Evolutionary conservation across 2,888 invertebrate genomes (phyloP).

Genomic region (Lydus trimaculatus): DNA sequence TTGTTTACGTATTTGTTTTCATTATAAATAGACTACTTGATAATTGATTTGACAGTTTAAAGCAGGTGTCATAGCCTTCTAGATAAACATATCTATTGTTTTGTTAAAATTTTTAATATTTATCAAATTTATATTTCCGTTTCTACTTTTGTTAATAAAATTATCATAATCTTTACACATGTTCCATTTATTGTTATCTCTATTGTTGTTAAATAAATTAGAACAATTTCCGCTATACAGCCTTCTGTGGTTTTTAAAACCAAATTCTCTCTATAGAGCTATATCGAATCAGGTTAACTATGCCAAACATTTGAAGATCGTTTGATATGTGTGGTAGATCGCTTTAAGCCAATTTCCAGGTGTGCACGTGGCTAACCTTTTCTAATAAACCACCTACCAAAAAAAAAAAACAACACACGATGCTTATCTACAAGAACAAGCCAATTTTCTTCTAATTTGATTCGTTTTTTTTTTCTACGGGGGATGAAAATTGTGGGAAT

Average conservation of each 20-base stretch:
- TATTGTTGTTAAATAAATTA: neutral
- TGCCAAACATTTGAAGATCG: neutral
- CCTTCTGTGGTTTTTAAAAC: neutral
- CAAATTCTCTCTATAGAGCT: too few species aligned
- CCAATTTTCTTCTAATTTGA: neutral
- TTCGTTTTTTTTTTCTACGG: neutral
- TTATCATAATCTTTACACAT: slow-evolving; percentile 35
- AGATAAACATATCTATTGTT: slow-evolving; percentile 7
- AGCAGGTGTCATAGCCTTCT: slow-evolving; percentile 30
- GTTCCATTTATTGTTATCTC: slow-evolving; percentile 25
- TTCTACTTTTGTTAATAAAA: slow-evolving; percentile 7
- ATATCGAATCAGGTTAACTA: neutral
- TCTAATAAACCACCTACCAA: neutral
- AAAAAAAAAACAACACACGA: neutral
- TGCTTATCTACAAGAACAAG: neutral
- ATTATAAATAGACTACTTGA: slow-evolving; percentile 28
- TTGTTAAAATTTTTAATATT: slow-evolving; percentile 16
- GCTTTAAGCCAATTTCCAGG: neutral
- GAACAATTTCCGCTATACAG: neutral
- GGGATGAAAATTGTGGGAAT: too few species aligned
- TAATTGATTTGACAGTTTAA: slow-evolving; percentile 29
- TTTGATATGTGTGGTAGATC: neutral
- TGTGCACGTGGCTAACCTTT: slow-evolving; percentile 2
- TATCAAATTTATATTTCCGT: slow-evolving; percentile 2
- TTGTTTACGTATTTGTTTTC: neutral